Percentiles rank a stretch among this genome's conserved stretches.
Conservation (phyloP, 2,888 invertebrate genomes). For the Platynereis dumerilii region DNA sequence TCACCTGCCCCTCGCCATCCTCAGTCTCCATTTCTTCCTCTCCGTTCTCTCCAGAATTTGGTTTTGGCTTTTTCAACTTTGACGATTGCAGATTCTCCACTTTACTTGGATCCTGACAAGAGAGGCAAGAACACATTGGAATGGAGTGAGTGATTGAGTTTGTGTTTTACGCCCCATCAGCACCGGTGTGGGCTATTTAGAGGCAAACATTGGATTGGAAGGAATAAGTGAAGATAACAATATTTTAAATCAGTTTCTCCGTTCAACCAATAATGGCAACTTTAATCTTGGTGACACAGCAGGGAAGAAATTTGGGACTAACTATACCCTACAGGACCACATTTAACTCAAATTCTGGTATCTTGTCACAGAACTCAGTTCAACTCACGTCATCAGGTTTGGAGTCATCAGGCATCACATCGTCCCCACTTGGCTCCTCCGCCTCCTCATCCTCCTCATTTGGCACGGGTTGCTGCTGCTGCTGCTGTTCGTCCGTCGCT, state of each 20-base stretch:
- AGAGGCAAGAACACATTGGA: neutral
- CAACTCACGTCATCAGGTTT: constrained; percentile 25
- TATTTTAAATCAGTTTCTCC: too few species aligned
- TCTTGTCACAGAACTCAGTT: too few species aligned
- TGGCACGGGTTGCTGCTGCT: constrained; percentile 25
- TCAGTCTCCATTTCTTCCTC: constrained; percentile 33
- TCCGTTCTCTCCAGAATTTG: constrained; percentile 35
- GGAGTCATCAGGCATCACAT: constrained; percentile 27
- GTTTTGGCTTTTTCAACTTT: constrained; percentile 67
- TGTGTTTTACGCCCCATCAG: too few species aligned
- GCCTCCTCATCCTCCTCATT: constrained; percentile 25
- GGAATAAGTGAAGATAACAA: too few species aligned
- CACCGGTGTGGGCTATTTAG: too few species aligned
- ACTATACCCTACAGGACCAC: neutral
- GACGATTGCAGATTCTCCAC: constrained; percentile 68
- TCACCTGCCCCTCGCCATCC: constrained; percentile 29
- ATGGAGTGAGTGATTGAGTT: too few species aligned
- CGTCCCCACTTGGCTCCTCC: constrained; percentile 18
- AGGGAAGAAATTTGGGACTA: neutral
- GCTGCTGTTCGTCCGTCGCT: constrained; percentile 58
- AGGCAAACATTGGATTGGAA: too few species aligned
- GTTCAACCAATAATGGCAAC: neutral
- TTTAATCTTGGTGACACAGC: neutral
- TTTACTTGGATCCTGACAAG: constrained; percentile 2
- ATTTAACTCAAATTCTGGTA: too few species aligned